These are phyloP conservation scores for Tryphoninae sp. DNA, from an alignment of 2,888 invertebrate genomes.

Conservation along the genomic window DNA sequence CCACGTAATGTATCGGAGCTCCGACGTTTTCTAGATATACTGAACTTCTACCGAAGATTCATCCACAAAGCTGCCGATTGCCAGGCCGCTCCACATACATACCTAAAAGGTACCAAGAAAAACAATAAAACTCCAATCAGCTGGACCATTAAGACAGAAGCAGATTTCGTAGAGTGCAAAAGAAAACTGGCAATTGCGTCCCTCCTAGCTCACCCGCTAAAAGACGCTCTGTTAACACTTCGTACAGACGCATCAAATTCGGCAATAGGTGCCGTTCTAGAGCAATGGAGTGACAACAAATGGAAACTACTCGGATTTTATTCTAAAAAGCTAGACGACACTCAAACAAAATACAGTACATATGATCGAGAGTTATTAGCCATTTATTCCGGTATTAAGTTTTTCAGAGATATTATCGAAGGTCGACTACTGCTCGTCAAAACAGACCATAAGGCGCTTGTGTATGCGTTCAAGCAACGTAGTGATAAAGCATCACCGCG, in stretches of 20 bases:
- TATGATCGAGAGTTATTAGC: too few relatives aligned
- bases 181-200: conserved; percentile 18
- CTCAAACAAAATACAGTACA: too few relatives aligned
- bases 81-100: not conserved
- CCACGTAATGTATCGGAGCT: conserved; percentile 22
- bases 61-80: conserved; percentile 5
- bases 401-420: too few relatives aligned
- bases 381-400: too few relatives aligned
- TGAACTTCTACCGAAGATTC: conserved; percentile 34
- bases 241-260: conserved; percentile 57
- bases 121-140: conserved; percentile 11
- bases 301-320: too few relatives aligned
- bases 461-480: not conserved
- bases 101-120: not conserved
- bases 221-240: conserved; percentile 49
- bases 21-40: conserved; percentile 34
- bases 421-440: too few relatives aligned
- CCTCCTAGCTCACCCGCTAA: conserved; percentile 12
- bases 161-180: conserved; percentile 15
- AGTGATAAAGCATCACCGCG: conserved; percentile 1
- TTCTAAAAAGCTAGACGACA: too few relatives aligned
- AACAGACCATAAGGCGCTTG: too few relatives aligned
- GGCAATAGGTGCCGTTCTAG: not conserved
- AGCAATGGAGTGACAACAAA: not conserved
- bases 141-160: conserved; percentile 13